phyloP scores from a whole-genome alignment of 2,113 vertebrate species.

The Strix aluco region DNA sequence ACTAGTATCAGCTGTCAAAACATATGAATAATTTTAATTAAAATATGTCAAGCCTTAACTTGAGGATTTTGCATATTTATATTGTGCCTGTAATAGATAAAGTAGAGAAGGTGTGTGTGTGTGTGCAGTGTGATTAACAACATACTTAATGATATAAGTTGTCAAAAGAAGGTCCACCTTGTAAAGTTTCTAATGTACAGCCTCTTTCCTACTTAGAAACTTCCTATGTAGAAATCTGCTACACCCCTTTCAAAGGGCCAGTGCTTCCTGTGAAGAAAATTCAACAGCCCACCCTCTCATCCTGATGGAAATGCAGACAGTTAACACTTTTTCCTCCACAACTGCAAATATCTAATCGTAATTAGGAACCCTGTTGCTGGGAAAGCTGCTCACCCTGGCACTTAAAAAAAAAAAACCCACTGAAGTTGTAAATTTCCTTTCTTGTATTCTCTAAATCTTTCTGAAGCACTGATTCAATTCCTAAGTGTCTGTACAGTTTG shows the following conservation, averaged over 20 bases:
- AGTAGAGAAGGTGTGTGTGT: neutral
- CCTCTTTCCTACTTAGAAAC: neutral
- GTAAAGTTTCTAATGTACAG: neutral
- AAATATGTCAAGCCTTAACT: neutral
- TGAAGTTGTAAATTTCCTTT: neutral
- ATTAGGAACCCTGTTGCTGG: slow-evolving; percentile 35
- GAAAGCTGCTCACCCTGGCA: neutral
- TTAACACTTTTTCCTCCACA: neutral
- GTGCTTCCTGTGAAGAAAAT: neutral
- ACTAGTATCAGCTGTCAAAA: neutral
- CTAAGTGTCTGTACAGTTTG: neutral
- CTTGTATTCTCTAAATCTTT: neutral
- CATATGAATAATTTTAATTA: neutral
- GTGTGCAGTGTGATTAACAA: neutral
- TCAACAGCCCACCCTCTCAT: neutral
- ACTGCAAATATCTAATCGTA: slow-evolving; percentile 37
- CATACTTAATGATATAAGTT: neutral
- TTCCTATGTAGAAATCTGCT: too few species aligned
- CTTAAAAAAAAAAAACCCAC: neutral
- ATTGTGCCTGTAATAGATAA: neutral
- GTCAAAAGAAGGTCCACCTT: neutral
- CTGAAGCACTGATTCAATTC: neutral
- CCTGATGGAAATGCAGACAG: slow-evolving; percentile 13
- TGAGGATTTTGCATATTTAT: neutral
- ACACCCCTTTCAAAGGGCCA: neutral